phyloP scores from a whole-genome alignment of 2,113 vertebrate species.

The Brachyhypopomus gauderio region DNA sequence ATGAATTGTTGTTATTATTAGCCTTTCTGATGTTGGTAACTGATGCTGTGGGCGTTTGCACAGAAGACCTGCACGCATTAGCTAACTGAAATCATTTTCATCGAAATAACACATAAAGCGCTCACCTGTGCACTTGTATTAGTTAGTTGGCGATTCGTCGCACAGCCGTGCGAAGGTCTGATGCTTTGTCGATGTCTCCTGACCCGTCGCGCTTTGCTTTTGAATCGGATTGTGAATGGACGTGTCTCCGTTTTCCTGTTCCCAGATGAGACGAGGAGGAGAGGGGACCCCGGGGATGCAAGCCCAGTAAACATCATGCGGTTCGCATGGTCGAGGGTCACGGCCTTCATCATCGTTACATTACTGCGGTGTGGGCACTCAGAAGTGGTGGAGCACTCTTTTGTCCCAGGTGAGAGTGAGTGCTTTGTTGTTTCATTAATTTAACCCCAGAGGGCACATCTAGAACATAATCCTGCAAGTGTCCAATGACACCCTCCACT shows the following conservation, averaged over 20 bases:
- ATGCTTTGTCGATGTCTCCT: background rate
- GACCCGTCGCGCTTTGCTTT: background rate
- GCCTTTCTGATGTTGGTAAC: background rate
- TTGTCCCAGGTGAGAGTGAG: conserved; percentile 84
- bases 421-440: background rate
- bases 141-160: too few relatives aligned
- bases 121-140: too few relatives aligned
- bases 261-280: conserved; percentile 49
- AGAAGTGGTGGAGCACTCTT: conserved; percentile 74
- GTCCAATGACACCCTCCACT: too few relatives aligned
- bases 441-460: background rate
- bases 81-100: too few relatives aligned
- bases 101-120: too few relatives aligned
- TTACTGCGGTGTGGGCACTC: conserved; percentile 74
- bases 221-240: background rate
- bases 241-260: conserved; percentile 3
- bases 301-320: conserved; percentile 81
- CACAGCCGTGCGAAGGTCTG: background rate
- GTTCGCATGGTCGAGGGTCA: conserved; percentile 81
- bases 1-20: background rate
- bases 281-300: conserved; percentile 80
- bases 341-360: conserved; percentile 77
- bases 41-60: too few relatives aligned
- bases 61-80: too few relatives aligned
- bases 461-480: background rate